A percentile compares a stretch with the other conserved stretches of the same genome.
Evolutionary conservation across 2,113 vertebrate species (phyloP).

Genomic region (Erythrolamprus reginae): DNA sequence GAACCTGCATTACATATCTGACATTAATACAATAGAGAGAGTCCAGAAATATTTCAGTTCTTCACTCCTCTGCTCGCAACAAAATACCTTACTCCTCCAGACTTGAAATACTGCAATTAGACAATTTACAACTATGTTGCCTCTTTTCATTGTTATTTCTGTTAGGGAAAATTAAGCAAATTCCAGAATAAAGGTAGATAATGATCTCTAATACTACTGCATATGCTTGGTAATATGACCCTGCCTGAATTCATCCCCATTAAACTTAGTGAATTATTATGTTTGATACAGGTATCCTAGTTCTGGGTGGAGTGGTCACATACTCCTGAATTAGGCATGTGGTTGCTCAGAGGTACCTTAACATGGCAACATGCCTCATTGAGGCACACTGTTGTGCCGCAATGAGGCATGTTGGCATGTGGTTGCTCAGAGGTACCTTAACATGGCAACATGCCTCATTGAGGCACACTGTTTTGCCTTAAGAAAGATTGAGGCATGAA

Average conservation of each 20-base stretch:
- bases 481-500: neutral
- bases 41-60: too few relatives aligned
- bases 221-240: neutral
- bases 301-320: neutral
- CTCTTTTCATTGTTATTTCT: too few relatives aligned
- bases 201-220: neutral
- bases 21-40: too few relatives aligned
- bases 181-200: neutral
- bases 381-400: neutral
- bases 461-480: neutral
- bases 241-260: neutral
- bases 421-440: neutral
- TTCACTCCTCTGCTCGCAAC: too few relatives aligned
- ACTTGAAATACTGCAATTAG: too few relatives aligned
- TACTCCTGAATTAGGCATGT: neutral
- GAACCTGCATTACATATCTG: too few relatives aligned
- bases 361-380: neutral
- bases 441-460: neutral
- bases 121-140: too few relatives aligned
- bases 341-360: neutral
- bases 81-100: too few relatives aligned
- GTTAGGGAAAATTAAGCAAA: neutral
- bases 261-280: neutral
- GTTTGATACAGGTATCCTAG: neutral
- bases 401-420: neutral